Conservation (phyloP, 2,113 vertebrate genomes). For the Pollimyrus isidori region DNA sequence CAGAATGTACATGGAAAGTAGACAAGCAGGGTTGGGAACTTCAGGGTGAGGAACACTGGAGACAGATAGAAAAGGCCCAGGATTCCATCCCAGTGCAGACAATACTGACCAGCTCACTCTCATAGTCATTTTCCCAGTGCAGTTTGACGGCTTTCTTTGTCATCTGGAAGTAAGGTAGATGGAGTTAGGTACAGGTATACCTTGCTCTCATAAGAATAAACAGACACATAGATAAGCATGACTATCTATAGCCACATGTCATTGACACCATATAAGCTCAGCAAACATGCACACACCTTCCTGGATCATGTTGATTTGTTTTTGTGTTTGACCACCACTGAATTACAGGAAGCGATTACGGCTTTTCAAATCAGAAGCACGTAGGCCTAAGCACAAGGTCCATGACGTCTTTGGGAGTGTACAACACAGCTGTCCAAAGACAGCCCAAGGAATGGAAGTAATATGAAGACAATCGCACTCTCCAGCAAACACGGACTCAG, state of each 20-base stretch:
- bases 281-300: constrained; percentile 11
- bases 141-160: constrained; percentile 85
- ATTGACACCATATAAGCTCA: not conserved
- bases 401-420: not conserved
- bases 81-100: constrained; percentile 36
- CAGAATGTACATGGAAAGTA: not conserved
- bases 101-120: constrained; percentile 92
- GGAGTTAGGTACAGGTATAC: constrained; percentile 51
- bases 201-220: constrained; percentile 22
- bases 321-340: not conserved
- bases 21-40: not conserved
- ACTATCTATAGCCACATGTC: not conserved
- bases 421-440: not conserved
- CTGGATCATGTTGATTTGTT: not conserved
- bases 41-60: not conserved
- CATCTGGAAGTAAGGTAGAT: constrained; percentile 88
- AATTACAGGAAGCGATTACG: not conserved
- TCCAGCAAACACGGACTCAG: not conserved
- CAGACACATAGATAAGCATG: constrained; percentile 19
- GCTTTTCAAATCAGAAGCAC: constrained; percentile 16
- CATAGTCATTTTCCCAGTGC: constrained; percentile 90
- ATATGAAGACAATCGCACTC: not conserved
- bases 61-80: not conserved
- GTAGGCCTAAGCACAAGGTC: too few relatives aligned
- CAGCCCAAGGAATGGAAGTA: not conserved